Base-by-base conservation (phyloP, 2,888 invertebrate genomes). In the Pogonocherus hispidulus region DNA sequence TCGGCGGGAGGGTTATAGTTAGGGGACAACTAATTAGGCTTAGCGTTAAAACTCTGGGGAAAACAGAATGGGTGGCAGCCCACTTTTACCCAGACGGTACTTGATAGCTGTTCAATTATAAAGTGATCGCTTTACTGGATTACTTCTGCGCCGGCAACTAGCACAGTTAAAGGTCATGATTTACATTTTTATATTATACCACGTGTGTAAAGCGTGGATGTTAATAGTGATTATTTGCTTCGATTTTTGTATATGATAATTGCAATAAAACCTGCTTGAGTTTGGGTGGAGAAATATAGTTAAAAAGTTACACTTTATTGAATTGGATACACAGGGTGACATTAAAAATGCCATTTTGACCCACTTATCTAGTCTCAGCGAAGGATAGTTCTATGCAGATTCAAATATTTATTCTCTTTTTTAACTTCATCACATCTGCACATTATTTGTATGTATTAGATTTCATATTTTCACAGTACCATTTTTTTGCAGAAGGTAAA, bases 101-200 rank as follows among this genome's bases (percentile, higher is more conserved):
- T 71, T 70, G 71, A 57, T 66, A 67, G 65, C 69, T 74, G 73
- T 73, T 69, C 76, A 75, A 75, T 76, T 76, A 75, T 71, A 73
- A 74, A 76, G 67, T 67, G 76, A 76, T 76, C 72, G 69, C 63
- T 66, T 73, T 62, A 59, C 66, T 46, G 67, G 69, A 72, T 75
- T 54, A 71, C 63, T 70, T 72, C 69, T 62, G 70, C 75, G 69
- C 71, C 70, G 62, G 62, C 70, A 70, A 69, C 64, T 67, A 62
- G 51, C 64, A 46, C 44, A 44, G 44, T 57, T 20, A 46, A 57
- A 16, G 57, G 44, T 14, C 46, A 27, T 18, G n/a, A 44, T 44
- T 16, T 44, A 44, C 44, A 14, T 44, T 16, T 44, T 44, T 44
- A 44, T n/a, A 44, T 44, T 27, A 27, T 16, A 14, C 16, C 32